phyloP scores from a whole-genome alignment of 2,113 vertebrate species.

The Siphamia tubifer region DNA sequence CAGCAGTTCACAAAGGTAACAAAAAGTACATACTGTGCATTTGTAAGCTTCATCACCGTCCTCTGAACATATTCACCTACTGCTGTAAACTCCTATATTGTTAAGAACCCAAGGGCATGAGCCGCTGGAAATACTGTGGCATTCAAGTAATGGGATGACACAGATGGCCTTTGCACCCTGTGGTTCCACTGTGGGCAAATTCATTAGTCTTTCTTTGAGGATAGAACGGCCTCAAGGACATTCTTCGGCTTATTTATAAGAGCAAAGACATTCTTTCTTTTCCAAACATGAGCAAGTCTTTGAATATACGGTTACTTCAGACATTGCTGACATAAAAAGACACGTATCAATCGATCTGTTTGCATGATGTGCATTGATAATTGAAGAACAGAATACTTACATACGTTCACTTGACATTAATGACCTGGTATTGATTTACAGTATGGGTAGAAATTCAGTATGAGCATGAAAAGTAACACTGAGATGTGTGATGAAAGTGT shows the following conservation, averaged over 20 bases:
- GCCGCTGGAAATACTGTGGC: background rate
- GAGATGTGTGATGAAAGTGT: too few relatives aligned
- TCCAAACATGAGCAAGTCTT: background rate
- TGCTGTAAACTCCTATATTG: background rate
- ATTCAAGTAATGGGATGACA: constrained; percentile 29
- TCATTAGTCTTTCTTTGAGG: constrained; percentile 8
- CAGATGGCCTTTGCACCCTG: constrained; percentile 38
- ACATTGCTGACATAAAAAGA: too few relatives aligned
- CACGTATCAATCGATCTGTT: too few relatives aligned
- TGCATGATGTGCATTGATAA: too few relatives aligned
- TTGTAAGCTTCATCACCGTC: background rate
- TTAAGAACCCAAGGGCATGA: constrained; percentile 8
- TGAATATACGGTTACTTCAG: background rate
- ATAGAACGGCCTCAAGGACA: constrained; percentile 5
- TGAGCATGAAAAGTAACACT: too few relatives aligned
- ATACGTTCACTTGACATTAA: too few relatives aligned
- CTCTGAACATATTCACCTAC: background rate
- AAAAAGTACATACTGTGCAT: background rate
- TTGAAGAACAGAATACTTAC: too few relatives aligned
- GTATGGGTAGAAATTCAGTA: too few relatives aligned
- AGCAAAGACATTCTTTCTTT: background rate
- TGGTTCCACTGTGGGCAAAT: constrained; percentile 31
- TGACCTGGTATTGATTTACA: too few relatives aligned
- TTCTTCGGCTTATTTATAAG: background rate
- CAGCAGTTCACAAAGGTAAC: background rate